These are phyloP conservation scores for Beroe forskalii DNA, from an alignment of 37 sponge, comb jelly and placozoan genomes.

Conservation along the genomic window DNA sequence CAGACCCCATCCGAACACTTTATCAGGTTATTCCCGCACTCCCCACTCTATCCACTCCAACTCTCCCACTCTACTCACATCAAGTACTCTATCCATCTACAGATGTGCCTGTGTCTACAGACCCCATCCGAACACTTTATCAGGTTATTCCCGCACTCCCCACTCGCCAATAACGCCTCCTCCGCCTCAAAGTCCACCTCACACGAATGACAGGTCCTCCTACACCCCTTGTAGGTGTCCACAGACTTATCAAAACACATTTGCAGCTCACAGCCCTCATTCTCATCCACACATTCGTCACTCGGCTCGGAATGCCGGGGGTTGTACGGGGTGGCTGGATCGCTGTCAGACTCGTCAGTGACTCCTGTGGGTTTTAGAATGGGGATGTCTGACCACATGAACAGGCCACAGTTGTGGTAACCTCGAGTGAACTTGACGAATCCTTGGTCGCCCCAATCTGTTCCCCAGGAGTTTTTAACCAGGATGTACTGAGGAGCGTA, in stretches of 20 bases:
- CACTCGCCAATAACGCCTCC: background rate
- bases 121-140: background rate
- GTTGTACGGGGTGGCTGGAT: background rate
- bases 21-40: background rate
- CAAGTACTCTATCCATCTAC: background rate
- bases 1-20: background rate
- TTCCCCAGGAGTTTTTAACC: background rate
- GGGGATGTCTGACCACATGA: background rate
- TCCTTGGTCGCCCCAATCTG: background rate
- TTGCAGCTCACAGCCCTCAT: background rate
- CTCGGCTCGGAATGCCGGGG: background rate
- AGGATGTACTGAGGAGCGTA: background rate
- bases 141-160: background rate
- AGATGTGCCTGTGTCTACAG: background rate
- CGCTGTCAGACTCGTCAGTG: background rate
- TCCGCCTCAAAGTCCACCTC: background rate
- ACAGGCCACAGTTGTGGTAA: background rate
- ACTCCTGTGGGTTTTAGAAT: background rate
- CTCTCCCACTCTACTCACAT: too few relatives aligned
- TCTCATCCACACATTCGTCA: background rate
- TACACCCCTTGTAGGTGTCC: background rate
- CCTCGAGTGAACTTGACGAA: background rate
- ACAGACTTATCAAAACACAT: background rate
- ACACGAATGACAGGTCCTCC: background rate
- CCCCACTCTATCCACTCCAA: too few relatives aligned